Evolutionary conservation across 2,113 vertebrate species (phyloP).

Genomic region (Scartelaos histophorus): DNA sequence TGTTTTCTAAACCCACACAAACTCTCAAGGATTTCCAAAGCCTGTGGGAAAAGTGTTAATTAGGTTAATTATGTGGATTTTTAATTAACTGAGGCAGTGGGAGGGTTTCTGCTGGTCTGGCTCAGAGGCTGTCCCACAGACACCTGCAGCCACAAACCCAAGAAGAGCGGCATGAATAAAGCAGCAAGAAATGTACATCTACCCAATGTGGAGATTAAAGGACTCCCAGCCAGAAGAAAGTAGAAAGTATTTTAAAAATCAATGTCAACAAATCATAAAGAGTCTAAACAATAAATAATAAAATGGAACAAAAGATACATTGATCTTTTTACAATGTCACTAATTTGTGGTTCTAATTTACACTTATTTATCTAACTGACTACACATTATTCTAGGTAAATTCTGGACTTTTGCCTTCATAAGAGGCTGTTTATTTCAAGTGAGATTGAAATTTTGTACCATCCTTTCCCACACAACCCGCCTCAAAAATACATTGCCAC

Average conservation of each 20-base stretch:
- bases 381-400: no score
- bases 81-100: constrained; percentile 48
- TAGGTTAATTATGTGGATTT: constrained; percentile 56
- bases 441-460: not conserved
- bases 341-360: no score
- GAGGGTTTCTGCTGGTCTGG: constrained; percentile 33
- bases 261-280: not conserved
- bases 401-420: no score
- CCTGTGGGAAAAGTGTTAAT: constrained; percentile 56
- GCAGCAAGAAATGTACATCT: not conserved
- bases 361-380: no score
- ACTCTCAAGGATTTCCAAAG: constrained; percentile 53
- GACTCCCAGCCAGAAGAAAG: not conserved
- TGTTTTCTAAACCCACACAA: constrained; percentile 39
- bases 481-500: not conserved
- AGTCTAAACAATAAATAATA: no score
- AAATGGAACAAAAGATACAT: no score
- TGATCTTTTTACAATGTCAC: no score
- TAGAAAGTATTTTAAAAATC: not conserved
- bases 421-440: not conserved
- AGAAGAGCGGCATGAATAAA: not conserved
- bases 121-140: constrained; percentile 43
- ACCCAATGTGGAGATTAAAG: not conserved
- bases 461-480: not conserved
- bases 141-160: constrained; percentile 42